Evolutionary conservation across 2,113 vertebrate genomes (phyloP).

Genomic region (Onychostruthus taczanowskii): DNA sequence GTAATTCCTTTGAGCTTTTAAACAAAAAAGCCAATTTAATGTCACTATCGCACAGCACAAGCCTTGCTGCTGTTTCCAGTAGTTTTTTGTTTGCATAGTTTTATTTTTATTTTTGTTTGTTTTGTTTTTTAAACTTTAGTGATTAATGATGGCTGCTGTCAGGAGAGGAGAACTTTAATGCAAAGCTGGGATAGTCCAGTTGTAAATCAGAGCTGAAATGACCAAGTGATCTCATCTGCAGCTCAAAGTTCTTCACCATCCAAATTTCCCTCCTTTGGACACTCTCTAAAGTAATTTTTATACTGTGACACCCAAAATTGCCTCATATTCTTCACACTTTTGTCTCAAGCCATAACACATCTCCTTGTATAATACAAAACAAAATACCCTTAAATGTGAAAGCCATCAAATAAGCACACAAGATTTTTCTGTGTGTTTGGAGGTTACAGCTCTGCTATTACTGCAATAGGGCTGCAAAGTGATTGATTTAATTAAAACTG

Average conservation of each 20-base stretch:
- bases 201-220: neutral
- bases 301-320: too few species aligned
- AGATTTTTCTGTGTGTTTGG: neutral
- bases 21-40: neutral
- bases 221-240: neutral
- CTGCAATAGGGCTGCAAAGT: neutral
- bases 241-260: neutral
- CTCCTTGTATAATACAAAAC: neutral
- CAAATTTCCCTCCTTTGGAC: neutral
- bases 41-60: neutral
- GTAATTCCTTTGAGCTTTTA: neutral
- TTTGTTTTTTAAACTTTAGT: neutral
- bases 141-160: neutral
- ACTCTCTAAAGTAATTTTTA: neutral
- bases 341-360: neutral
- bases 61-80: neutral
- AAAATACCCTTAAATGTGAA: neutral
- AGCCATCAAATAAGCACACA: neutral
- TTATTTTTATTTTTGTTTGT: neutral
- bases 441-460: neutral
- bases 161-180: neutral
- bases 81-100: fast-evolving
- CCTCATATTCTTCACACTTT: neutral
- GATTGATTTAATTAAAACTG: neutral
- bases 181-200: neutral